Conservation (phyloP, 2,888 invertebrate genomes). For the Aethes cnicana region DNA sequence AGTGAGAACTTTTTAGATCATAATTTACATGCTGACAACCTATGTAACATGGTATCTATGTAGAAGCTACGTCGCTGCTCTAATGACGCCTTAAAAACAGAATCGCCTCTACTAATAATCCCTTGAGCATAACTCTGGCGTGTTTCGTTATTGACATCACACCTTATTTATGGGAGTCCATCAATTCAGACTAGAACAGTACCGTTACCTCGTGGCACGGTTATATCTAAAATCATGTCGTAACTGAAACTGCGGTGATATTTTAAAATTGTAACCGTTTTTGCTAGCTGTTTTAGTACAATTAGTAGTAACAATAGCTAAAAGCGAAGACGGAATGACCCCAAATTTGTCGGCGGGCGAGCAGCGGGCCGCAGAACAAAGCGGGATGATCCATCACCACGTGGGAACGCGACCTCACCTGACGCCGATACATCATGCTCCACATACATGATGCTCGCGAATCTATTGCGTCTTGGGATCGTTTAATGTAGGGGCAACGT, state of each 20-base stretch:
- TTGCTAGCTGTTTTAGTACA: slow-evolving; percentile 37
- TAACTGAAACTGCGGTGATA: neutral
- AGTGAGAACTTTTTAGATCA: slow-evolving; percentile 79
- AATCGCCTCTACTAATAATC: slow-evolving; percentile 21
- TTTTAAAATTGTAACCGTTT: slow-evolving; percentile 14
- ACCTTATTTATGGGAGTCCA: slow-evolving; percentile 16
- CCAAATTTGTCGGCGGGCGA: slow-evolving; percentile 75
- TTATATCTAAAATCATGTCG: too few species aligned
- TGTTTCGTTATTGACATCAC: slow-evolving; percentile 10
- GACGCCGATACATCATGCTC: slow-evolving; percentile 66
- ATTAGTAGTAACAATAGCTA: slow-evolving; percentile 47
- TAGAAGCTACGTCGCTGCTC: slow-evolving; percentile 26
- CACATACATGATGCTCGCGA: slow-evolving; percentile 44
- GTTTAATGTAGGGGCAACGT: slow-evolving; percentile 35
- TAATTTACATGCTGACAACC: slow-evolving; percentile 67
- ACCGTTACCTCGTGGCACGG: slow-evolving; percentile 23
- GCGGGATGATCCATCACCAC: slow-evolving; percentile 75
- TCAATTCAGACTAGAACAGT: slow-evolving; percentile 19
- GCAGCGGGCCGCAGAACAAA: slow-evolving; percentile 64
- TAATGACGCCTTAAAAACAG: slow-evolving; percentile 28
- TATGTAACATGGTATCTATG: slow-evolving; percentile 38
- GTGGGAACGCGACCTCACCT: slow-evolving; percentile 73
- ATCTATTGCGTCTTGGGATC: slow-evolving; percentile 38
- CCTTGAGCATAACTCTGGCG: slow-evolving; percentile 16
- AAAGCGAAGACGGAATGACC: slow-evolving; percentile 59